Conservation (phyloP, 2,113 vertebrate species). For the Percina caprodes region DNA sequence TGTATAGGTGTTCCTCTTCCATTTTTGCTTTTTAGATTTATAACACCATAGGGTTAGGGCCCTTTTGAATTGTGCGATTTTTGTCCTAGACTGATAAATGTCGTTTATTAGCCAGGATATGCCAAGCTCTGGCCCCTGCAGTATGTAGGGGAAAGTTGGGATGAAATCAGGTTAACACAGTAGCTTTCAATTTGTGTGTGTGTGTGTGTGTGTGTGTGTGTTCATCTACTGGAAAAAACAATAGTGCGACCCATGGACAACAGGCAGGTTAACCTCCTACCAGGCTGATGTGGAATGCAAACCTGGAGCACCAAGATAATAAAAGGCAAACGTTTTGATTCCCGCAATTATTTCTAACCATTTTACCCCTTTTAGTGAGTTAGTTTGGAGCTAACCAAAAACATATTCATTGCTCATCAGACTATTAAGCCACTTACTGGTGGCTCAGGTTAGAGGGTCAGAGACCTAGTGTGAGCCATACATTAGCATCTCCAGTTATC, state of each 20-base stretch:
- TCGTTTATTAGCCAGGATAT: too few relatives aligned
- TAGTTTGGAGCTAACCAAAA: neutral
- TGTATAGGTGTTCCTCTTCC: neutral
- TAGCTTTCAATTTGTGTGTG: too few relatives aligned
- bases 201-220: too few relatives aligned
- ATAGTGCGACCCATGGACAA: too few relatives aligned
- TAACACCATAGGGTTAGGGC: neutral
- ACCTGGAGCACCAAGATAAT: neutral
- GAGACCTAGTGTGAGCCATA: neutral
- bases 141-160: too few relatives aligned
- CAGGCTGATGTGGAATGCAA: conserved; percentile 6
- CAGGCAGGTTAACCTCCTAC: neutral
- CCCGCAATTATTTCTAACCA: neutral
- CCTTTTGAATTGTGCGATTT: neutral
- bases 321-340: neutral
- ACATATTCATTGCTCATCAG: conserved; percentile 4
- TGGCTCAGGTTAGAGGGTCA: neutral
- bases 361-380: neutral
- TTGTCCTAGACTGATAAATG: too few relatives aligned
- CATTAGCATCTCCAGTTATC: neutral
- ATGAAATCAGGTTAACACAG: too few relatives aligned
- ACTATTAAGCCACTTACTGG: neutral
- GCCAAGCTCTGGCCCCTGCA: too few relatives aligned
- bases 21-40: neutral
- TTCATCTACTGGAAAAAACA: too few relatives aligned